These are phyloP conservation scores for Squalus acanthias DNA, from an alignment of 2,797 vertebrate species.

Conservation along the genomic window DNA sequence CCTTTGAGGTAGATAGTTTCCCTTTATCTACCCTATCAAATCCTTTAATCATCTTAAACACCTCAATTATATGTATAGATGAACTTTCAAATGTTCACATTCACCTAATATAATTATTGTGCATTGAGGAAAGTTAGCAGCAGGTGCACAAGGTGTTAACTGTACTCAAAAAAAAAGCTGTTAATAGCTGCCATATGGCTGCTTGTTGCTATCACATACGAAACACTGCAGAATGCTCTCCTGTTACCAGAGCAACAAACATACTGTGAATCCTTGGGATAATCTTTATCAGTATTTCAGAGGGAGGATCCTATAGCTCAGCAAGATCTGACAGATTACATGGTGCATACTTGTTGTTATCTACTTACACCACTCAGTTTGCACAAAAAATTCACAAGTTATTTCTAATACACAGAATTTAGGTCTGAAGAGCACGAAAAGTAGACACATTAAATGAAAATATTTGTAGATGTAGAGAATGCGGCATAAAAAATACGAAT, in stretches of 20 bases:
- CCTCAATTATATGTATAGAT: neutral
- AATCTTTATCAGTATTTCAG: constrained; percentile 31
- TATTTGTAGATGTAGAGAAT: neutral
- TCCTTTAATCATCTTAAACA: neutral
- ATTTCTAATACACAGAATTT: neutral
- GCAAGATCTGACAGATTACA: neutral
- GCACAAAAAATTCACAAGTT: neutral
- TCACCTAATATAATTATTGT: neutral
- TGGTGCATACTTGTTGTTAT: neutral
- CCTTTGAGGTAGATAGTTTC: neutral
- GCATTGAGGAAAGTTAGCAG: neutral
- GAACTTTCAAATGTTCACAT: neutral
- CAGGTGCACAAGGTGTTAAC: neutral
- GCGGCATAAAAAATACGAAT: neutral
- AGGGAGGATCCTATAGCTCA: neutral
- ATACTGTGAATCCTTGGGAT: constrained; percentile 8
- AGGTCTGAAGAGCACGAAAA: neutral
- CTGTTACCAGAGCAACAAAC: constrained; percentile 30
- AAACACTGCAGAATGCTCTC: neutral
- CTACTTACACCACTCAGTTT: neutral
- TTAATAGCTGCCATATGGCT: constrained; percentile 22
- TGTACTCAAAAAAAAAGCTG: neutral
- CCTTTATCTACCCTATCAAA: neutral
- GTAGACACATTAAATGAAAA: neutral
- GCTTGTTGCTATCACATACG: neutral